Base-by-base conservation (phyloP, 2,888 invertebrate species). In the Chrysolina oricalcia region DNA sequence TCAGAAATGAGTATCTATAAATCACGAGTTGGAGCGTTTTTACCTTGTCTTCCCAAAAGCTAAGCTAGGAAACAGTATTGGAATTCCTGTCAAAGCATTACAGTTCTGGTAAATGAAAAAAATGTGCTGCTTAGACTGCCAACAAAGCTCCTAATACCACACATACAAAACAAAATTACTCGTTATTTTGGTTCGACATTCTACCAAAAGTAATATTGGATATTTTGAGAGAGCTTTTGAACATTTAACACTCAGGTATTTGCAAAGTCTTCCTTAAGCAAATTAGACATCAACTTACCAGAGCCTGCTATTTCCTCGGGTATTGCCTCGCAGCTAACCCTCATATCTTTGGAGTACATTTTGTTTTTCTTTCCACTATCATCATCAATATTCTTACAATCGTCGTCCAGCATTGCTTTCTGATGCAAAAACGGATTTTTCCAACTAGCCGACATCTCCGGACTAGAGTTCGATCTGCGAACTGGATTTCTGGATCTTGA, bases 381-480 rank as follows among this genome's bases (percentile, higher is more conserved):
- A n/a, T 88, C 87, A 4, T 87, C 88, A n/a, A 63, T 69, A 68
- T 65, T 83, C 74, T 78, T 85, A 71, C 43, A 80, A 59, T 80
- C 83, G 64, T 86, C 85, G 35, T 85, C 87, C n/a, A 82, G 64
- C 78, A 77, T 76, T 70, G 84, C 77, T 84, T 91, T 90, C 85
- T 91, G 90, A 80, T 88, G 89, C 64, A 93, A 86, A 82, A 93
- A 93, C 77, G 93, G 92, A 88, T 92, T 92, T 80, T 95, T 94
- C 95, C 95, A 96, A 85, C 94, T 81, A n/a, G 95, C 94, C 76
- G 95, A 95, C 96, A 97, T 96, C 90, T 97, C 97, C 0, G 97
- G 97, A 83, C 96, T 96, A 69, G 97, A 97, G 91, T 97, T 97
- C 59, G 96, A 96, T 77, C 97, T 91, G 0, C 96, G 92, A 74